Base-by-base conservation (phyloP, 2,888 invertebrate species). In the Leptura quadrifasciata region DNA sequence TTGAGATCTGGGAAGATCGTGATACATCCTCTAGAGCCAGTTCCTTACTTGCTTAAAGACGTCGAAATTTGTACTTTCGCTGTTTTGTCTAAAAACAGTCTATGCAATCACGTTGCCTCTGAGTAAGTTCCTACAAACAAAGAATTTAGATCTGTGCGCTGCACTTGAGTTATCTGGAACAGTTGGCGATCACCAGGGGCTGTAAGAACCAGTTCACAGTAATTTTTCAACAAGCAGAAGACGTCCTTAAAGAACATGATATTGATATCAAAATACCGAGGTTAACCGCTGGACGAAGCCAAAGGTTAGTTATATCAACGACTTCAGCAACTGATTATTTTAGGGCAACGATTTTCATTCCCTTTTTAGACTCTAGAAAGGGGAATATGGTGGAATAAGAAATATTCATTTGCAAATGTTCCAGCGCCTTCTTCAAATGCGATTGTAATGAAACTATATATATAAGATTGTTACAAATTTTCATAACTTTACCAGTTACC, bases 401-500 rank as follows among this genome's bases (percentile, higher is more conserved):
- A 52, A 52, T 52, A 52, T 52, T 17, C 15, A 52, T 4, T 4
- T 47, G 15, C 12, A 47, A 47, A 8, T 8, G 8, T 47, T 61
- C 24, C n/a, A 61, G 27, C 6, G 4, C 20, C n/a, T n/a, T n/a
- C 61, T 8, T 24, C 27, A 15, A 31, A 61, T 27, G 61, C 9
- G 47, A 47, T 47, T 47, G 47, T 8, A 47, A 61, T 31, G n/a
- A n/a, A n/a, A 27, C 12, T 20, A 61, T 31, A 24, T 61, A 61
- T n/a, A 61, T 10, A 27, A 31, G 12, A 27, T 21, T 61, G 8
- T 31, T 61, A 27, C 61, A 61, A 61, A 61, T 61, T 27, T 12
- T 61, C 61, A 27, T 10, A 17, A 61, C 61, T 61, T 21, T 61
- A 27, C 31, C 61, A n/a, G 61, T 61, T 1, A 61, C 61, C 15